These are phyloP conservation scores for Caenorhabditis briggsae DNA, from an alignment of 1,140 invertebrate genomes.

Conservation along the genomic window DNA sequence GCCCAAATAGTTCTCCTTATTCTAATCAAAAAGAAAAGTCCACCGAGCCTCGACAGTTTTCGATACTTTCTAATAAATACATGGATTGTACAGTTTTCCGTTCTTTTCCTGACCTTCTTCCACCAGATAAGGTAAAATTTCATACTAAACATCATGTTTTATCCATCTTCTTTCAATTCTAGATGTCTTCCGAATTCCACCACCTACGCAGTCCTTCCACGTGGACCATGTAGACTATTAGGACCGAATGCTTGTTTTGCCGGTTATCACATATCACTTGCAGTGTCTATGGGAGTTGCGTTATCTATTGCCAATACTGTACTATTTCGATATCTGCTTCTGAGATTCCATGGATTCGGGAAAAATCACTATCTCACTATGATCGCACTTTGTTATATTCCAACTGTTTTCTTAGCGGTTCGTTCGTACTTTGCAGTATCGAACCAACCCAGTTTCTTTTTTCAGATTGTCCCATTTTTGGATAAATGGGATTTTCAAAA, in stretches of 20 bases:
- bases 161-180: background rate
- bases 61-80: conserved; percentile 35
- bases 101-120: conserved; percentile 10
- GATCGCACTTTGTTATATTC: conserved; percentile 26
- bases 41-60: conserved; percentile 21
- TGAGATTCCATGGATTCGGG: conserved; percentile 8
- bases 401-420: background rate
- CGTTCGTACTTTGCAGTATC: background rate
- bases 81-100: conserved; percentile 28
- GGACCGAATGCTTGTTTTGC: conserved; percentile 22
- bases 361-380: conserved; percentile 20
- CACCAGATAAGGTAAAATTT: background rate
- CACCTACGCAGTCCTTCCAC: conserved; percentile 32
- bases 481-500: conserved; percentile 3
- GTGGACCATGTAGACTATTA: conserved; percentile 25
- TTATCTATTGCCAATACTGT: conserved; percentile 1
- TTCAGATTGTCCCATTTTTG: conserved; percentile 15
- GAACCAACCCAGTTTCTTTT: background rate
- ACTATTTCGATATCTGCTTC: conserved; percentile 7
- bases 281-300: conserved; percentile 8
- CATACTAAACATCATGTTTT: background rate
- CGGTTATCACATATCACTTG: conserved; percentile 6
- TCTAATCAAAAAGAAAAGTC: conserved; percentile 29
- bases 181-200: conserved; percentile 7
- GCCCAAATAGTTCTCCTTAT: background rate